Evolutionary conservation across 1,140 invertebrate species (phyloP).

Genomic region (Myzus persicae): DNA sequence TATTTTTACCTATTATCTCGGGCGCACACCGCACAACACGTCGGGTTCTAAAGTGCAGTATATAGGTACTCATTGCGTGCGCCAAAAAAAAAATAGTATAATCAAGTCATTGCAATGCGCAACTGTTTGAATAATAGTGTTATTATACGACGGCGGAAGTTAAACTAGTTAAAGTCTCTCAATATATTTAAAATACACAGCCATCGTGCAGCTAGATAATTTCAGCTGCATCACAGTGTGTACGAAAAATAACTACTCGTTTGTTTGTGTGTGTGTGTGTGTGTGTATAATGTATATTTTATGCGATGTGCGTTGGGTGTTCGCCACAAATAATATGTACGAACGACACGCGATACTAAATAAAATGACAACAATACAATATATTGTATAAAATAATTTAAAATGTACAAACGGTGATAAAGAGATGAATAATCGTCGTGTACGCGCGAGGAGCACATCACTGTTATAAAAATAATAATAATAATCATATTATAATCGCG

Average conservation of each 20-base stretch:
- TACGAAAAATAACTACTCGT: neutral
- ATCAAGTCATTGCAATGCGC: too few species aligned
- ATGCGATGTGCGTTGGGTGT: neutral
- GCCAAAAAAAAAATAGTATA: too few species aligned
- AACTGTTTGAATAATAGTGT: neutral
- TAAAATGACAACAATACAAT: neutral
- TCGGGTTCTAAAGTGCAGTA: too few species aligned
- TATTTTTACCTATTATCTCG: too few species aligned
- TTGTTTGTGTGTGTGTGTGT: neutral
- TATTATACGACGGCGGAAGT: neutral
- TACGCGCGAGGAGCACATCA: neutral
- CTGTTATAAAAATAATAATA: neutral
- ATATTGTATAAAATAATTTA: neutral
- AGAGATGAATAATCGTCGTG: slow-evolving; percentile 7
- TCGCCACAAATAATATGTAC: neutral
- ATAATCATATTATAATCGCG: neutral
- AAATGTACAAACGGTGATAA: neutral
- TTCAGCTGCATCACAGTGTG: neutral
- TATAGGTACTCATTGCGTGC: neutral
- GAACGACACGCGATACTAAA: neutral
- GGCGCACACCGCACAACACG: too few species aligned
- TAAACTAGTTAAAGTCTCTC: neutral
- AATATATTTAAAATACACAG: neutral
- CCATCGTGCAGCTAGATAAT: neutral
- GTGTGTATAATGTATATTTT: neutral